Evolutionary conservation across 1,140 invertebrate species (phyloP).

Genomic region (Danaus melanippus): DNA sequence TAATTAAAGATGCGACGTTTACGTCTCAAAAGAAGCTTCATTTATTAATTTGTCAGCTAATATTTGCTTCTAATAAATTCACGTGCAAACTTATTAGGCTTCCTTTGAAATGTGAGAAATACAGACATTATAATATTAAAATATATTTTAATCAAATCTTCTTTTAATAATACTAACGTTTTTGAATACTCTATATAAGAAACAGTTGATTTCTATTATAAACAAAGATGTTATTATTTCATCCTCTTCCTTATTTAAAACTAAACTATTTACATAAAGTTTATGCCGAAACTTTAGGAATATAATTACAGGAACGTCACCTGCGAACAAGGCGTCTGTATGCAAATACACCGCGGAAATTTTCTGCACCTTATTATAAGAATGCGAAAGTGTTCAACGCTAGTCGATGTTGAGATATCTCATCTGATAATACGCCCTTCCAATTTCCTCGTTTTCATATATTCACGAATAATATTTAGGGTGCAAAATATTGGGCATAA

Average conservation of each 20-base stretch:
- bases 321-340: slow-evolving; percentile 53
- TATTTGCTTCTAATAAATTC: slow-evolving; percentile 65
- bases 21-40: slow-evolving; percentile 62
- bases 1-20: slow-evolving; percentile 63
- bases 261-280: slow-evolving; percentile 48
- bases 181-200: no score
- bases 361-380: slow-evolving; percentile 64
- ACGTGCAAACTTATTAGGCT: slow-evolving; percentile 32
- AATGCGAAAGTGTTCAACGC: slow-evolving; percentile 43
- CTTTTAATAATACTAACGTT: no score
- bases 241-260: background rate
- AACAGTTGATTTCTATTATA: no score
- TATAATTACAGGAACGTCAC: slow-evolving; percentile 62
- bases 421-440: slow-evolving; percentile 61
- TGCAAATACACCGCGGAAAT: slow-evolving; percentile 54
- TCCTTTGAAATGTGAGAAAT: slow-evolving; percentile 30
- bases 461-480: slow-evolving; percentile 62
- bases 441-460: slow-evolving; percentile 60
- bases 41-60: slow-evolving; percentile 66
- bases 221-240: no score
- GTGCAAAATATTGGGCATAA: slow-evolving; percentile 68
- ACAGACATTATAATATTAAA: no score
- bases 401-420: slow-evolving; percentile 40
- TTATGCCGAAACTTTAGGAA: slow-evolving; percentile 46
- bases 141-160: no score